Evolutionary conservation across 2,113 vertebrate species (phyloP).

Genomic region (Choloepus hoffmanni): DNA sequence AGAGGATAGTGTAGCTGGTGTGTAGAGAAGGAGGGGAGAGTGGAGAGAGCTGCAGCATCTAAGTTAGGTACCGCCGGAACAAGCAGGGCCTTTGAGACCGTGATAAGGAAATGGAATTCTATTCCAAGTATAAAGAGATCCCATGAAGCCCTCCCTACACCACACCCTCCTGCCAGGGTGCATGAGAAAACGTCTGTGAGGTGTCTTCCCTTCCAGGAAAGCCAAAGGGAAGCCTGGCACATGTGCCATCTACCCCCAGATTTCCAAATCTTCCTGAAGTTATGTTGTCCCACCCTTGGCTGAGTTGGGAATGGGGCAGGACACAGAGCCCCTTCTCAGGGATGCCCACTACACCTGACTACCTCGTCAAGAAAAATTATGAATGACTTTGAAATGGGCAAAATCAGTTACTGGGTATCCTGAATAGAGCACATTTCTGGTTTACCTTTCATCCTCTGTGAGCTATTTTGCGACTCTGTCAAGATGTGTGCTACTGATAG

Average conservation of each 20-base stretch:
- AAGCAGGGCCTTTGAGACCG: background rate
- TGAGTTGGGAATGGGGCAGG: background rate
- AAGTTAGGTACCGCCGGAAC: background rate
- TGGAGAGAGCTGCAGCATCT: background rate
- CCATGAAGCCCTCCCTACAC: background rate
- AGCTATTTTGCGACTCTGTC: background rate
- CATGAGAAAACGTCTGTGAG: background rate
- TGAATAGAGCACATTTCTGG: background rate
- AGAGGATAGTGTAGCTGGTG: background rate
- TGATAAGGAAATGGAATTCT: background rate
- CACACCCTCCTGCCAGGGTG: background rate
- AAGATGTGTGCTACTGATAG: background rate
- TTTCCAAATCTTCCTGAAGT: background rate
- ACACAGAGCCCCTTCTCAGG: background rate
- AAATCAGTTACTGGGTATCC: background rate
- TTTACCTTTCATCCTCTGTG: background rate
- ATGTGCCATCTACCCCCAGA: fast-evolving
- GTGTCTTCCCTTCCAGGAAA: background rate
- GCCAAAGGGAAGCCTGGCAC: background rate
- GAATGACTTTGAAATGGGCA: background rate
- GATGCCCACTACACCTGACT: background rate
- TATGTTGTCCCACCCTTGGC: background rate
- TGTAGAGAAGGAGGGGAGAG: background rate
- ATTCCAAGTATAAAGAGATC: background rate
- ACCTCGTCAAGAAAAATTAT: background rate